These are phyloP conservation scores for Campoletis sonorensis DNA, from an alignment of 1,140 invertebrate genomes.

Conservation along the genomic window DNA sequence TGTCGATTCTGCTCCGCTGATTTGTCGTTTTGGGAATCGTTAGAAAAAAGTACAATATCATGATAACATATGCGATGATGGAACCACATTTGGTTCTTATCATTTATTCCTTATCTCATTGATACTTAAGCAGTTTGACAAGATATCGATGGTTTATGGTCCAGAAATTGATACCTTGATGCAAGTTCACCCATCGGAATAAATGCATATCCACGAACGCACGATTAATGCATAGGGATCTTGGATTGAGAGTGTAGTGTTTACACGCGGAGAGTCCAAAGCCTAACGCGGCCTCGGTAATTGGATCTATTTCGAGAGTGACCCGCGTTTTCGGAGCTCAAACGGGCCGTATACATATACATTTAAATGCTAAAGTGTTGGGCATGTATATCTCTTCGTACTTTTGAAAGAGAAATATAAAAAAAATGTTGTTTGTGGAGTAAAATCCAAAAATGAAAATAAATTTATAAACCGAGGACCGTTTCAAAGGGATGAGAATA, in stretches of 20 bases:
- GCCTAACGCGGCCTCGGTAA: slow-evolving; percentile 24
- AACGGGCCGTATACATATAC: neutral
- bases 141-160: neutral
- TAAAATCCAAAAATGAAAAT: too few relatives aligned
- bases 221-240: neutral
- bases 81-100: too few relatives aligned
- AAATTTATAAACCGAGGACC: too few relatives aligned
- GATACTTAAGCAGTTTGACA: neutral
- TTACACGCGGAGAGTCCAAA: slow-evolving; percentile 13
- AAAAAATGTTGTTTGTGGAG: too few relatives aligned
- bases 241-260: neutral
- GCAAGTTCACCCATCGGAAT: neutral
- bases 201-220: neutral
- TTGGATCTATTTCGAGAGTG: slow-evolving; percentile 44
- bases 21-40: too few relatives aligned
- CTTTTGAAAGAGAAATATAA: too few relatives aligned
- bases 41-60: neutral
- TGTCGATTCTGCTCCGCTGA: too few relatives aligned
- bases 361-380: neutral
- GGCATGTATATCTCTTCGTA: neutral
- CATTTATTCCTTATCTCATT: too few relatives aligned
- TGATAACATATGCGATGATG: neutral
- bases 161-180: neutral
- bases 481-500: too few relatives aligned
- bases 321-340: slow-evolving; percentile 33